A percentile compares a stretch with the other conserved stretches of the same genome.
Evolutionary conservation across 2,797 vertebrate species (phyloP).

Genomic region (Hippopotamyrus pictus): DNA sequence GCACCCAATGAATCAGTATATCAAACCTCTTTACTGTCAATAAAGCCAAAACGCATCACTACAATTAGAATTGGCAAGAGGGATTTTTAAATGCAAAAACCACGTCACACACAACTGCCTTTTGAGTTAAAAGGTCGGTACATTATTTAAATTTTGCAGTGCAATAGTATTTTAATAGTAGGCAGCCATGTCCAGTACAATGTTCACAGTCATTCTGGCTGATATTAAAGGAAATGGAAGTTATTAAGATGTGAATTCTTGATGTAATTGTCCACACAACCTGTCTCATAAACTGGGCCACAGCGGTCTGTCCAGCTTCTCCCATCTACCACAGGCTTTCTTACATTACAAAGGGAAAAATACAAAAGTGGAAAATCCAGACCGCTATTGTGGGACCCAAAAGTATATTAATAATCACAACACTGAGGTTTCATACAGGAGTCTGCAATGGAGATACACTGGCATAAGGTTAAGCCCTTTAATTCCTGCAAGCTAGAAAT

Average conservation of each 20-base stretch:
- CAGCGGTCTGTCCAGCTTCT: not conserved
- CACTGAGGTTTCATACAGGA: not conserved
- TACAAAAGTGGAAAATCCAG: not conserved
- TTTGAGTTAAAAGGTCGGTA: not conserved
- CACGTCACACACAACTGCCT: not conserved
- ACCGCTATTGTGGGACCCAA: not conserved
- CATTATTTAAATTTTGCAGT: not conserved
- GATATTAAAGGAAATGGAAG: not conserved
- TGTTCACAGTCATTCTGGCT: not conserved
- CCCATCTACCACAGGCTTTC: not conserved
- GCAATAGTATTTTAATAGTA: not conserved
- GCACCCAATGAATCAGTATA: not conserved
- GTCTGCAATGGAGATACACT: not conserved
- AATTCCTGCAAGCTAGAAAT: not conserved
- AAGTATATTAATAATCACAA: not conserved
- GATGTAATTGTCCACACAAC: not conserved
- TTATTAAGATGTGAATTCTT: not conserved
- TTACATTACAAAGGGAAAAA: not conserved
- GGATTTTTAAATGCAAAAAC: not conserved
- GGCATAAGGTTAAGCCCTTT: constrained; percentile 1
- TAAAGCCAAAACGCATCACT: not conserved
- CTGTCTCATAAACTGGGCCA: not conserved
- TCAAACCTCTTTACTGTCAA: not conserved
- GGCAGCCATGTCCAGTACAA: not conserved
- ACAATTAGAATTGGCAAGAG: not conserved